Evolutionary conservation across 2,113 vertebrate species (phyloP), one percentile per base, ranked within the genome.

Genomic region (Polypterus bichir): DNA sequence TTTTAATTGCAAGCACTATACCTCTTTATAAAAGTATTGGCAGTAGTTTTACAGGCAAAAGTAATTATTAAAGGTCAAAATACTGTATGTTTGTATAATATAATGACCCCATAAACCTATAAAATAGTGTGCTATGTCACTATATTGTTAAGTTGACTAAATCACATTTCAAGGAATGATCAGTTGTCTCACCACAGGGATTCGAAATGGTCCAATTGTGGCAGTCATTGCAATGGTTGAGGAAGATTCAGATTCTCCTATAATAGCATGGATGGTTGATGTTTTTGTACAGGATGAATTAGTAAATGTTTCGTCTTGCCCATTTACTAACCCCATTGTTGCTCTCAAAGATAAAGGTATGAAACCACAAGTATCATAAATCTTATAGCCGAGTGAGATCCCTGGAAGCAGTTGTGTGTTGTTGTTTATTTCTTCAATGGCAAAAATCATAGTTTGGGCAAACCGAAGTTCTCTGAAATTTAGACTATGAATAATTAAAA

Each of bases 391-490:
- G 44, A 58, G 44, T 5, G 44, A 27, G 27, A 58, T 45, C 44
- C 44, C 44, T 8, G 56, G 56, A 44, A 58, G 56, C 44, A 58
- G 44, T 7, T 58, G 44, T 58, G 56, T 58, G 9, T 8, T 58
- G 9, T 58, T 58, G 27, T 58, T 58, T 44, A 58, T 58, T 58
- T 58, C 56, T 44, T 58, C 27, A 45, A 58, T 58, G 5, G 56
- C 44, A 44, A 58, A 58, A 11, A 58, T 45, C 56, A 58, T 58
- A 45, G 56, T 58, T 44, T 58, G 56, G 27, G 56, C n/a, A 58
- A 45, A 44, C 6, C 46, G 56, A 58, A 58, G 46, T 58, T 58
- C 56, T 58, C 56, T 58, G 4, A 58, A 45, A 3, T 44, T n/a
- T 58, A 58, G 8, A 4, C 56, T 58, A 7, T 7, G 44, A 45